Percentiles rank a stretch among this genome's conserved stretches.
These are phyloP conservation scores for Acleris emargana DNA, from an alignment of 2,888 invertebrate species.

Conservation along the genomic window DNA sequence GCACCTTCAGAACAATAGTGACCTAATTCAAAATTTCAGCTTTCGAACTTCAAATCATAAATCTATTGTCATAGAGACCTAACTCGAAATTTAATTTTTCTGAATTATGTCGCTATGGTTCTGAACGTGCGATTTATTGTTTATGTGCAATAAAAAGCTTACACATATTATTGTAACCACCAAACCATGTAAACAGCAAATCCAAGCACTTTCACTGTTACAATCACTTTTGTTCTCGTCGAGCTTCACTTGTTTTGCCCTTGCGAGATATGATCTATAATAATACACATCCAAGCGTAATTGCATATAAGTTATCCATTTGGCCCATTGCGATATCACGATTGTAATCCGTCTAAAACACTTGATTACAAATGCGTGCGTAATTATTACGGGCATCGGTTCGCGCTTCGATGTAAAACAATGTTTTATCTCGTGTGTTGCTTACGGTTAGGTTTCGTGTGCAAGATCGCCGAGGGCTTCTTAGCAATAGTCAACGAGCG, in stretches of 20 bases:
- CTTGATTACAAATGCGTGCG: conserved; percentile 54
- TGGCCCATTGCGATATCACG: conserved; percentile 46
- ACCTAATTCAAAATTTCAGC: too few species aligned
- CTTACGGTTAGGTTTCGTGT: conserved; percentile 24
- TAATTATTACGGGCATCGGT: conserved; percentile 55
- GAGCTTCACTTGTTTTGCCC: conserved; percentile 24
- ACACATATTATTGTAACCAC: too few species aligned
- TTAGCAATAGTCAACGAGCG: conserved; percentile 27
- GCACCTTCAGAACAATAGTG: too few species aligned
- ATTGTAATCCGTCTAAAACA: conserved; percentile 51
- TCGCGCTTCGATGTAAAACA: conserved; percentile 39
- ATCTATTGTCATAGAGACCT: too few species aligned
- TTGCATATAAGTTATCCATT: conserved; percentile 19
- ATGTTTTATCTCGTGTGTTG: conserved; percentile 25
- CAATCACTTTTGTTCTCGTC: not conserved
- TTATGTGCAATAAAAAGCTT: too few species aligned
- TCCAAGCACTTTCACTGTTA: conserved; percentile 4
- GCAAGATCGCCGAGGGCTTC: conserved; percentile 36
- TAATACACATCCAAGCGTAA: conserved; percentile 18
- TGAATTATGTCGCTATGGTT: too few species aligned
- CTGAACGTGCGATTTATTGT: too few species aligned
- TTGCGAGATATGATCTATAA: conserved; percentile 27
- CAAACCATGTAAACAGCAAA: too few species aligned
- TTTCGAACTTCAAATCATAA: too few species aligned
- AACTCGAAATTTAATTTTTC: too few species aligned